Evolutionary conservation across 2,888 invertebrate genomes (phyloP).

Genomic region (Drosophila fungiperda): DNA sequence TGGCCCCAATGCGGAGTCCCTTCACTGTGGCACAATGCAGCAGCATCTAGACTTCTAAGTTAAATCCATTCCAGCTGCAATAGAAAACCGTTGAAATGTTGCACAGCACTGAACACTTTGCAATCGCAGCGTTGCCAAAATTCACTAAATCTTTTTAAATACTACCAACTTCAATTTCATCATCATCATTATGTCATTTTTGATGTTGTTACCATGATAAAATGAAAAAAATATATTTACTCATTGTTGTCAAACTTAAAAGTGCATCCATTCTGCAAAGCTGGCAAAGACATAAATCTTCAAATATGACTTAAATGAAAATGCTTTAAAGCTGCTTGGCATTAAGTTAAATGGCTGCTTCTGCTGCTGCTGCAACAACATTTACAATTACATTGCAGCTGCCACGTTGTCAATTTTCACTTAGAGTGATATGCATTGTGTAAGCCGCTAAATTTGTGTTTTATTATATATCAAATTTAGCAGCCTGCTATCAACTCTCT

Average conservation of each 20-base stretch:
- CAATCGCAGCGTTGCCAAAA: constrained; percentile 10
- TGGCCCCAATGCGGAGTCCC: constrained; percentile 6
- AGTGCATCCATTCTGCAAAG: not conserved
- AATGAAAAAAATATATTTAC: not conserved
- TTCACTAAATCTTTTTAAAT: not conserved
- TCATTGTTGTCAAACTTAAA: not conserved
- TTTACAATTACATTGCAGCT: not conserved
- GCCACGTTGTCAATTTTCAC: constrained; percentile 5
- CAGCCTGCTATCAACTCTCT: constrained; percentile 2
- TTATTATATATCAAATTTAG: constrained; percentile 4
- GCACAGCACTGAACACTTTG: constrained; percentile 15
- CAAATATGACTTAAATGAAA: not conserved
- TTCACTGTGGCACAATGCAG: constrained; percentile 22
- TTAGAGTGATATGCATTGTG: constrained; percentile 1
- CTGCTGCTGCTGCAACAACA: not conserved
- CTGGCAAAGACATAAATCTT: not conserved
- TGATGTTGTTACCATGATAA: too few relatives aligned
- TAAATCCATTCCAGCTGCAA: constrained; percentile 44
- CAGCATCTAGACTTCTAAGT: constrained; percentile 51
- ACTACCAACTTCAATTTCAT: too few relatives aligned
- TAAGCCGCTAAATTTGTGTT: constrained; percentile 20
- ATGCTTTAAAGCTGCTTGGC: not conserved
- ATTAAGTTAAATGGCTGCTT: not conserved
- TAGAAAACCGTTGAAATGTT: constrained; percentile 14
- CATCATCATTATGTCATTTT: too few relatives aligned